Base-by-base conservation (phyloP, 2,888 invertebrate genomes). In the Ophonus ardosiacus region DNA sequence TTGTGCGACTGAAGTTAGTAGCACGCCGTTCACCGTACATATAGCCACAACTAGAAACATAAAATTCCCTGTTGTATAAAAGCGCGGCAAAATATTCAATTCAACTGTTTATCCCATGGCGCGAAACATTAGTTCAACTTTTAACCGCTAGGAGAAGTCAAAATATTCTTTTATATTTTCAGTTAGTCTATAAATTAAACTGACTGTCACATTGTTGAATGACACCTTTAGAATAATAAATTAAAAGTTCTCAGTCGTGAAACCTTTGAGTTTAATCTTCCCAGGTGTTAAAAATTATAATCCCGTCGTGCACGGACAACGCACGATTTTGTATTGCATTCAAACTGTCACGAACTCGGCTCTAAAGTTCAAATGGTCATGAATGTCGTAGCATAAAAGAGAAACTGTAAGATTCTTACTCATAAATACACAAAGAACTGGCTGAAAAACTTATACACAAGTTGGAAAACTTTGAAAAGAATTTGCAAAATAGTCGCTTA, bases 101-200 rank as follows among this genome's bases (percentile, higher is more conserved):
- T 51, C 43, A 51, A 51, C 8, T 51, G 31, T 51, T 51, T 13
- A 13, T 5, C 10, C 1, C 6, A 51, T 13, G 43, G 13, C 43
- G 43, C 43, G 1, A 51, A 51, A 51, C 31, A 51, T 13, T 51
- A 51, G 43, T 51, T 51, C 43, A 51, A 3, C 43, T 51, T 51
- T 4, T 10, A 13, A 13, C 43, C 43, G 13, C 43, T 6, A 51
- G 43, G 43, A 13, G 18, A 68, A 68, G 13, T n/a, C 7, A 43
- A 40, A 18, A 74, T 43, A 51, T 51, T 51, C 43, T 51, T 51
- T 51, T 51, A 51, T 13, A 8, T 10, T 51, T 51, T 51, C 13
- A 10, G 1, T 6, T 43, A 1, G 43, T 43, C 43, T 74, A 74
- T 74, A 74, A 74, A 74, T 74, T 74, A 74, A 38, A 74, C 17